Percentiles rank a stretch among this genome's conserved stretches.
phyloP scores from a whole-genome alignment of 2,797 vertebrate genomes.

The Acanthopagrus latus region DNA sequence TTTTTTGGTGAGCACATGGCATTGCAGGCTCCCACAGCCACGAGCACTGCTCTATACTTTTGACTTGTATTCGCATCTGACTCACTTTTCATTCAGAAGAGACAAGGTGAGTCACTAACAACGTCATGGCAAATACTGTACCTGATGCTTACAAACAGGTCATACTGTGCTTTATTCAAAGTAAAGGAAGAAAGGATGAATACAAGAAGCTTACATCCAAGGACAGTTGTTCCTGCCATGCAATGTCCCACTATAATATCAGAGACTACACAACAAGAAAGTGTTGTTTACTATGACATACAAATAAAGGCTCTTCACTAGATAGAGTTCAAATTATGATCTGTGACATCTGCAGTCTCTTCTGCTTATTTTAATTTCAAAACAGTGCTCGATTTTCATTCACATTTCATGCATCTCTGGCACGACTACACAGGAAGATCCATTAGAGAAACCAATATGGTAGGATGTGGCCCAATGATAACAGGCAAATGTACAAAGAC shows the following conservation, averaged over 20 bases:
- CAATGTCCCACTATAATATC: background rate
- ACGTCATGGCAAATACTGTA: background rate
- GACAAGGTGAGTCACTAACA: background rate
- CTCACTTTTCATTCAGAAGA: background rate
- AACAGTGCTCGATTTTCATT: slow-evolving; percentile 24
- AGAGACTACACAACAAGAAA: slow-evolving; percentile 23
- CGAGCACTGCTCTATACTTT: background rate
- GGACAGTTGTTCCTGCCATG: background rate
- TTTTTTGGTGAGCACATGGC: background rate
- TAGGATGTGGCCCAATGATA: slow-evolving; percentile 15
- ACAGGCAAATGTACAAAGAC: slow-evolving; percentile 46
- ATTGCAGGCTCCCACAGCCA: background rate
- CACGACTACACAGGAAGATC: slow-evolving; percentile 20
- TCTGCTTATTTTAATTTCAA: slow-evolving; percentile 23
- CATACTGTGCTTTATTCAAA: background rate
- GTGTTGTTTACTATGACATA: slow-evolving; percentile 11
- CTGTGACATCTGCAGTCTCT: background rate
- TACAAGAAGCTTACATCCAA: background rate
- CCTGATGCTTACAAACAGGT: background rate
- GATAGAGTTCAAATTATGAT: slow-evolving; percentile 10
- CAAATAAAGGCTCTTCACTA: background rate
- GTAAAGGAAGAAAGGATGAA: background rate
- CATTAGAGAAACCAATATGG: slow-evolving; percentile 45
- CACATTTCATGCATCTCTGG: slow-evolving; percentile 19
- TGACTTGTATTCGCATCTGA: background rate